These are phyloP conservation scores for Cantharis rustica DNA, from an alignment of 2,888 invertebrate species.

Conservation along the genomic window DNA sequence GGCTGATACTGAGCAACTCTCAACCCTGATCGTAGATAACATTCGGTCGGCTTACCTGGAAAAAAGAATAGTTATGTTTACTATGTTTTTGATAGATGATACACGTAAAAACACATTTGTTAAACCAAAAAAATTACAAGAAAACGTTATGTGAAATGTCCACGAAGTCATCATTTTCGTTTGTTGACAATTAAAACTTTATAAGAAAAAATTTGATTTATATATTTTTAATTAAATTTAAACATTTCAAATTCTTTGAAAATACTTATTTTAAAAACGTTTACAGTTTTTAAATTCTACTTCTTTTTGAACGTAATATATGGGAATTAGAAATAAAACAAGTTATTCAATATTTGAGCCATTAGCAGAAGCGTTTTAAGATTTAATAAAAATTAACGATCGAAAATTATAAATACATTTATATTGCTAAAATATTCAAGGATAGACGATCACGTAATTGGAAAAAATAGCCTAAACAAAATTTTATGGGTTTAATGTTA, in stretches of 20 bases:
- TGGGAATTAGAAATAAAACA: neutral
- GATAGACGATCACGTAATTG: neutral
- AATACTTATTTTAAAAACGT: neutral
- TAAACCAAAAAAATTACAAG: conserved; percentile 3
- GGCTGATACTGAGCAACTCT: conserved; percentile 2
- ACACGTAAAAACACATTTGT: conserved; percentile 27
- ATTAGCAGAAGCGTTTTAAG: neutral
- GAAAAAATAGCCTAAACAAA: neutral
- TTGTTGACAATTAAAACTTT: neutral
- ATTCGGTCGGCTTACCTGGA: conserved; percentile 53
- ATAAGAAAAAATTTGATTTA: neutral
- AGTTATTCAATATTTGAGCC: neutral
- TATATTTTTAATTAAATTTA: neutral
- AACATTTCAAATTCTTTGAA: neutral
- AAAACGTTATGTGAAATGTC: neutral
- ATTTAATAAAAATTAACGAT: neutral
- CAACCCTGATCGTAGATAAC: conserved; percentile 38
- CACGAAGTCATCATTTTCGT: neutral
- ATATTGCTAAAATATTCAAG: neutral
- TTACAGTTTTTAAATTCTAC: neutral
- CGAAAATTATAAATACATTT: neutral
- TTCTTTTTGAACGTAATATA: neutral
- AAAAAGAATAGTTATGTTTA: conserved; percentile 52
- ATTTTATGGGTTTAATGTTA: neutral
- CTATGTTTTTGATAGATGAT: conserved; percentile 39